These are phyloP conservation scores for Perdita meconis DNA, from an alignment of 2,888 invertebrate species.

Conservation along the genomic window DNA sequence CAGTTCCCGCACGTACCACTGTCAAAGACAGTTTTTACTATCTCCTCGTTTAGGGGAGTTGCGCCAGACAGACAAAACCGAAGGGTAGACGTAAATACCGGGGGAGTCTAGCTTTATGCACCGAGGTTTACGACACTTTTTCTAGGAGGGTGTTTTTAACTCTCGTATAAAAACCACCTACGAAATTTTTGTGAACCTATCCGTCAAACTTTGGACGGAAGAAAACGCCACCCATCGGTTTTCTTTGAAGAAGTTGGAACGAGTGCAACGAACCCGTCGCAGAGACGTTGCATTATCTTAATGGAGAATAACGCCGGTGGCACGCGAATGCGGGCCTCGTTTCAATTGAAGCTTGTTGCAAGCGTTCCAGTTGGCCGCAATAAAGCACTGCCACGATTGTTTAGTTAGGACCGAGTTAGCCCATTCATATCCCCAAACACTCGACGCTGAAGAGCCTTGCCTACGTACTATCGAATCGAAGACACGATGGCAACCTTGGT, in stretches of 20 bases:
- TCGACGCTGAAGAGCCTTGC: not conserved
- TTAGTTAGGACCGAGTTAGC: conserved; percentile 38
- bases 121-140: no score
- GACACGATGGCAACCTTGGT: not conserved
- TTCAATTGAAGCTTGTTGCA: conserved; percentile 25
- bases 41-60: not conserved
- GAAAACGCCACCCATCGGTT: not conserved
- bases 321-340: conserved; percentile 18
- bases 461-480: not conserved
- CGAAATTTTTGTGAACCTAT: no score
- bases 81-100: no score
- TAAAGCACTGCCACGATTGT: conserved; percentile 28
- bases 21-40: conserved; percentile 19
- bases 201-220: not conserved
- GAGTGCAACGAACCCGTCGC: not conserved
- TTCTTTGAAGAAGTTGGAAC: not conserved
- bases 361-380: conserved; percentile 22
- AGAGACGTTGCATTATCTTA: conserved; percentile 2
- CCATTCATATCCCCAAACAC: conserved; percentile 4
- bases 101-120: no score
- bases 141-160: no score
- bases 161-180: no score
- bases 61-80: not conserved
- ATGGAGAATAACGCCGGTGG: conserved; percentile 17
- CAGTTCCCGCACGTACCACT: conserved; percentile 10